Base-by-base conservation (phyloP, 35 echinoderm and acorn worm genomes). In the Lytechinus pictus region DNA sequence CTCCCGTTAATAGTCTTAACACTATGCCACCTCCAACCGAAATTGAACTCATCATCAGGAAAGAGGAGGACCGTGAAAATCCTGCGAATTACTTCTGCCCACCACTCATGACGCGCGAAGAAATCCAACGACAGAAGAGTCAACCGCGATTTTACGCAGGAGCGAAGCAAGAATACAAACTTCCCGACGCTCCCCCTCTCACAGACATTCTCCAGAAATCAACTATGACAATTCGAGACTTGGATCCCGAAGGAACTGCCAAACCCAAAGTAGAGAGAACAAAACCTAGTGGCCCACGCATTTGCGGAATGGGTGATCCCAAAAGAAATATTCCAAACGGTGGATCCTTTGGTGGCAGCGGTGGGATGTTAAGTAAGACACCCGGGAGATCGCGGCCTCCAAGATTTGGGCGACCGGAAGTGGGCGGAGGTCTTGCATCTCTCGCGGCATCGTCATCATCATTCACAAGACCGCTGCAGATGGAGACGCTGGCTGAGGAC, bases 131-230 rank as follows among this genome's bases (percentile, higher is more conserved):
- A 9, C 97, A 98, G 91, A 58, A 79, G 58, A 97, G 91, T 86
- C 98, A 98, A 54, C 98, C 98, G n/a, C 24, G 97, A 61, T 99
- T 99, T 91, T 99, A 99, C 54, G 98, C 98, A 14, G 98, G 98
- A 13, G 94, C 72, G 27, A 13, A 60, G 0, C 66, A 61, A 3
- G 94, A 95, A 29, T 99, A 99, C 95, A 94, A 95, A 92, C 94
- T 99, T 29, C 98, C 98, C 3, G 88, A 97, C 27, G 94, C 97
- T 7, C 97, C 97, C 2, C 91, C 95, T 4, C 51, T 96, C 2
- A 86, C 89, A 56, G 95, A 96, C 54, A 96, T 96, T 53, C 54
- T 91, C 21, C 57, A 66, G 9, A 55, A 96, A 72, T 55, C 95
- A 19, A 92, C 12, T 29, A 91, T 27, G 54, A 89, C 95, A n/a